Base-by-base conservation (phyloP, 2,797 vertebrate species). In the Eidolon dupreanum region DNA sequence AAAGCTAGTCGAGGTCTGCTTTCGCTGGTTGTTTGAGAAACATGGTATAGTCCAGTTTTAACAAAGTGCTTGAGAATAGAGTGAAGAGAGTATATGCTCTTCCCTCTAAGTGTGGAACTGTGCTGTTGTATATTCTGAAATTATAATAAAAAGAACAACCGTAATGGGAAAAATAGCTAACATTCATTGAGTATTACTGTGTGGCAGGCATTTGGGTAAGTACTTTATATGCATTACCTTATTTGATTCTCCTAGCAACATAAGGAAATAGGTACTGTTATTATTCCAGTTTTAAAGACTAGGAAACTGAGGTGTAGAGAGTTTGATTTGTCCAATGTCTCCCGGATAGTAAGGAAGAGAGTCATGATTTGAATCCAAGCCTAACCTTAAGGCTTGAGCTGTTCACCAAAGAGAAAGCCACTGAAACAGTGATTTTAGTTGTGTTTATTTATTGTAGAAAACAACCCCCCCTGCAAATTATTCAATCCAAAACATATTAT, bases 381-480 rank as follows among this genome's bases (percentile, higher is more conserved):
- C 38, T 86, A 55, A 93, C 3, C 20, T 13, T 26, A 86, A 77
- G 17, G 63, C 41, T 70, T 88, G 38, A 88, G 33, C 28, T 88
- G 43, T 49, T 89, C 55, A 74, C 71, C 82, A 73, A 94, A 68
- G 41, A 92, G 26, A 94, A 92, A 65, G 17, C 49, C 19, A 84
- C 2, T 59, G 53, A 95, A 94, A 93, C 49, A 87, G 53, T 59
- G n/a, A 86, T 16, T 66, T 92, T 74, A 91, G 82, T 91, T 93
- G 73, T 85, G 70, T 86, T 77, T 89, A 63, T 88, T 94, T 95
- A 89, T 66, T 51, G 65, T 33, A 78, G 81, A 90, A 97, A 88
- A 65, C 38, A 95, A 78, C 36, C 77, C 95, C 20, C n/a, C 4
- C 59, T 91, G 97, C 84, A 93, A 95, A 84, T 84, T 2, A 22